Base-by-base conservation (phyloP, 2,113 vertebrate species). In the Prionailurus bengalensis region DNA sequence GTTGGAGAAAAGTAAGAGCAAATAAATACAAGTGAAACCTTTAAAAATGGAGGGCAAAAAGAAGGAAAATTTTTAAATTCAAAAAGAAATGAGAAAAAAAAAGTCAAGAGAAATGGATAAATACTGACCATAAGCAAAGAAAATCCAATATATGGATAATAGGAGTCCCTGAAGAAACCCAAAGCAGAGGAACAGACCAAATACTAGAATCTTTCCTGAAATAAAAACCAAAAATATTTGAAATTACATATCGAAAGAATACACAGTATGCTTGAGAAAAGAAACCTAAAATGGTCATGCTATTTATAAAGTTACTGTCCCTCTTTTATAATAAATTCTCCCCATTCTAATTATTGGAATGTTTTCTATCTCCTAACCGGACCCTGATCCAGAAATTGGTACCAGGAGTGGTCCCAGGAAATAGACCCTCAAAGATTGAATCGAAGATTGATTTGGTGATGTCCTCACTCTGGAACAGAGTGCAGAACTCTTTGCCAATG, bases 201-300 rank as follows among this genome's bases (percentile, higher is more conserved):
- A 76, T 55, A 95, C 31, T 70, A 90, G 81, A 81, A 27, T 63
- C 16, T 92, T 97, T 85, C 55, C 48, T 53, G 27, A 96, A 96
- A 93, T 78, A 65, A 87, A 82, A 95, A 83, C 39, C 42, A 42
- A 84, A n/a, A 39, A 0, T 73, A 83, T 83, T 95, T 66, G 55
- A 91, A 95, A 93, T 79, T 51, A 65, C 14, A 39, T 65, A 36
- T 25, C 55, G 31, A 94, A 91, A 92, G 27, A 84, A 25, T 39
- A 80, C 7, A 94, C 19, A 61, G 21, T 65, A n/a, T 51, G 1
- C 45, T 68, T 68, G 55, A 88, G 45, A 65, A 93, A 93, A 91
- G 12, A 29, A 66, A 92, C 10, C 25, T 66, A 55, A 55, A 70
- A 19, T 82, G 8, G 29, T 55, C 27, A 13, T n/a, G 31, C 10